Evolutionary conservation across 1,140 invertebrate genomes (phyloP), one percentile per base, ranked within the genome.

Genomic region (Drosophila navojoa): DNA sequence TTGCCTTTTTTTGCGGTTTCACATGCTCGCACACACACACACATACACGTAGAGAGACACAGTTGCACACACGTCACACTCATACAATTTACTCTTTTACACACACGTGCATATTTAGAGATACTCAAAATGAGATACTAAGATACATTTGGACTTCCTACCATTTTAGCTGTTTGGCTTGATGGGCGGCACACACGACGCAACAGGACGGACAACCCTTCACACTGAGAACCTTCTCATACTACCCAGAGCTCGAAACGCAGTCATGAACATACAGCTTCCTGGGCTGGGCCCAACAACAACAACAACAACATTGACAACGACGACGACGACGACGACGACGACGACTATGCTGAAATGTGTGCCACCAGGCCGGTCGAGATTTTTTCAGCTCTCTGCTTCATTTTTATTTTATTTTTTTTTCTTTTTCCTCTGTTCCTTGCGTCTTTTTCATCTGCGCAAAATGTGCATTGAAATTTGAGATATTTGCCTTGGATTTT

Each of bases 71-170:
- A 40, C 42, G 38, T 16, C 50, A 45, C 50, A 45, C 25, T 50
- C 22, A 27, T 15, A 27, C 13, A n/a, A 50, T 27, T 52, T 25
- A 53, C 52, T 44, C 64, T 49, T 52, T 32, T 25, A 61, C 68
- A 75, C 63, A 62, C 68, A 68, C 64, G 68, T 68, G 84, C 82
- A 86, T 86, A 86, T 86, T 87, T 89, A 89, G 82, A 87, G 84
- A 89, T 89, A 89, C 85, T 90, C 80, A 89, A 84, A 89, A 89
- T 89, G 79, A 80, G 84, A 89, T 89, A 89, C 77, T 80, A 89
- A 89, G 84, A 89, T 89, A 89, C 84, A 89, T 84, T 89, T 89
- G 84, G 82, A 90, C 84, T 90, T 87, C 84, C 84, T 87, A 87
- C 82, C 82, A 87, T 89, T 87, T 87, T 71, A 76, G 81, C 81